These are phyloP conservation scores for Poeciliopsis turneri DNA, from an alignment of 2,797 vertebrate genomes.

Conservation along the genomic window DNA sequence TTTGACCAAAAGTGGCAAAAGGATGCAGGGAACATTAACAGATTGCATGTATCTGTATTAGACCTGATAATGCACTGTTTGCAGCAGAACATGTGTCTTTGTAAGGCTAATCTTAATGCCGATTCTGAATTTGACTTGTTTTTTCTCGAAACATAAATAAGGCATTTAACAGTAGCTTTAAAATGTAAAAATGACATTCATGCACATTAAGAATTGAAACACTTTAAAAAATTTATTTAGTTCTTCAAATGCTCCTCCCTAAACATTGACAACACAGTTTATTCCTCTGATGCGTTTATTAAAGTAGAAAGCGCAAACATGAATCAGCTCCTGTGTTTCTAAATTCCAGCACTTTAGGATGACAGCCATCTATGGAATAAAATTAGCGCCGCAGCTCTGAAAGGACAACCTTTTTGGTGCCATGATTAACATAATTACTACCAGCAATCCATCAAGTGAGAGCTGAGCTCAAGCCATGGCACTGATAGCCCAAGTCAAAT, in stretches of 20 bases:
- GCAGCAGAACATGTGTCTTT: neutral
- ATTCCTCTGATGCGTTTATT: neutral
- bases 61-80: neutral
- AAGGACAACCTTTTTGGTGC: conserved; percentile 8
- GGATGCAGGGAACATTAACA: neutral
- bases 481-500: conserved; percentile 7
- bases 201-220: neutral
- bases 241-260: neutral
- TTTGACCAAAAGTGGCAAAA: neutral
- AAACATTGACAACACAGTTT: neutral
- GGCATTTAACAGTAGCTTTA: neutral
- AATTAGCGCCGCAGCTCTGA: neutral
- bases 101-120: neutral
- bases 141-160: neutral
- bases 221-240: neutral
- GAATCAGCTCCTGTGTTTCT: conserved; percentile 1
- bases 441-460: conserved; percentile 9
- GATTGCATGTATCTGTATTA: neutral
- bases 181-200: neutral
- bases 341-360: conserved; percentile 4
- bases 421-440: conserved; percentile 11
- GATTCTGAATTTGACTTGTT: neutral
- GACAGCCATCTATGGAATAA: conserved; percentile 1
- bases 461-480: neutral
- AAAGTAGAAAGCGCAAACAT: neutral